Conservation (phyloP, 2,888 invertebrate genomes). For the Odontocolon sp. region DNA sequence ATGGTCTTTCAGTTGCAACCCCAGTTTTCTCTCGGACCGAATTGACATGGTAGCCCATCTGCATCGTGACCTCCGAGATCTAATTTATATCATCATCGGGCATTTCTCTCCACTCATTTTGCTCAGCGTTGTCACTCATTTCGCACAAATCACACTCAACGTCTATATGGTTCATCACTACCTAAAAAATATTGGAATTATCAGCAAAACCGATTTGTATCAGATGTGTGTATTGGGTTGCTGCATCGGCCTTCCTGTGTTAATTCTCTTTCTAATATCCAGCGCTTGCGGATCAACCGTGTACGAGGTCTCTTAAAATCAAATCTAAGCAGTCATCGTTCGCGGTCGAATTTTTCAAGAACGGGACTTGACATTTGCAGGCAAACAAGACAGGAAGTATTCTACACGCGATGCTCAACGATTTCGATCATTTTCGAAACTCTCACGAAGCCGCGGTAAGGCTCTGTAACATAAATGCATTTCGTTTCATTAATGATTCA, state of each 20-base stretch:
- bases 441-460: neutral
- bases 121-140: neutral
- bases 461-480: neutral
- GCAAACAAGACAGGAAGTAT: constrained; percentile 27
- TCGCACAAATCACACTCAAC: neutral
- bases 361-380: neutral
- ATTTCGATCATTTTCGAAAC: neutral
- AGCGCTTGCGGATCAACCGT: constrained; percentile 19
- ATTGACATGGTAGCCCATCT: constrained; percentile 10
- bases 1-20: neutral
- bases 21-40: neutral
- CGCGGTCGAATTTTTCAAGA: neutral
- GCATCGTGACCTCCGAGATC: constrained; percentile 29
- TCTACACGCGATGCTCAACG: constrained; percentile 19
- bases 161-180: constrained; percentile 1
- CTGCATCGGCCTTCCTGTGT: neutral
- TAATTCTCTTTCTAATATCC: constrained; percentile 3
- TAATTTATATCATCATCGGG: constrained; percentile 1
- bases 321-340: neutral
- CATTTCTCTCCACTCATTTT: constrained; percentile 5
- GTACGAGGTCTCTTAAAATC: neutral
- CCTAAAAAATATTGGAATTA: neutral
- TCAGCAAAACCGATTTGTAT: neutral
- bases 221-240: neutral
- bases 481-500: neutral